Evolutionary conservation across 2,113 vertebrate genomes (phyloP).

Genomic region (Corvus hawaiiensis): DNA sequence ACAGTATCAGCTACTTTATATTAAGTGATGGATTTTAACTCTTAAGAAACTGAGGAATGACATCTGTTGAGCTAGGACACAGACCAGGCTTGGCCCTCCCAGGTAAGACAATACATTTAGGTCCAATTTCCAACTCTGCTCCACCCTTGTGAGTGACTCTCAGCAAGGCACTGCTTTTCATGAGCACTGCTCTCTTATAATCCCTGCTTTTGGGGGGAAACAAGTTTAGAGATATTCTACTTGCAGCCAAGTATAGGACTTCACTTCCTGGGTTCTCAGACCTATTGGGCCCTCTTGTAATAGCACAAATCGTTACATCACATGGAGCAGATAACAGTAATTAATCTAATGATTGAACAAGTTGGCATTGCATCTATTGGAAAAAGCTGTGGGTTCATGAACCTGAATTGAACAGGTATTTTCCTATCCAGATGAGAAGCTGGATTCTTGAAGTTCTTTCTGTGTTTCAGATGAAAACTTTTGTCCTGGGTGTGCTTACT

Average conservation of each 20-base stretch:
- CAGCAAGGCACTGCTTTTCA: neutral
- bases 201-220: neutral
- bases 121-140: neutral
- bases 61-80: neutral
- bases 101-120: neutral
- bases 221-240: neutral
- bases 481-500: neutral
- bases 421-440: neutral
- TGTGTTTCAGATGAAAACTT: neutral
- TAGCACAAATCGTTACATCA: neutral
- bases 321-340: neutral
- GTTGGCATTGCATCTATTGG: neutral
- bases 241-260: fast-evolving
- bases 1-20: neutral
- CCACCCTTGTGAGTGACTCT: too few species aligned
- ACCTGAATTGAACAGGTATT: neutral
- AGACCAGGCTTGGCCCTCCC: neutral
- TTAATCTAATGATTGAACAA: neutral
- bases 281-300: neutral
- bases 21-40: neutral
- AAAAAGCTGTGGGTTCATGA: neutral
- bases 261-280: neutral
- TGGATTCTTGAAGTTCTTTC: neutral
- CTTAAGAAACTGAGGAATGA: neutral
- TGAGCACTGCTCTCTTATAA: neutral